Base-by-base conservation (phyloP, 2,113 vertebrate species). In the Mus pahari region DNA sequence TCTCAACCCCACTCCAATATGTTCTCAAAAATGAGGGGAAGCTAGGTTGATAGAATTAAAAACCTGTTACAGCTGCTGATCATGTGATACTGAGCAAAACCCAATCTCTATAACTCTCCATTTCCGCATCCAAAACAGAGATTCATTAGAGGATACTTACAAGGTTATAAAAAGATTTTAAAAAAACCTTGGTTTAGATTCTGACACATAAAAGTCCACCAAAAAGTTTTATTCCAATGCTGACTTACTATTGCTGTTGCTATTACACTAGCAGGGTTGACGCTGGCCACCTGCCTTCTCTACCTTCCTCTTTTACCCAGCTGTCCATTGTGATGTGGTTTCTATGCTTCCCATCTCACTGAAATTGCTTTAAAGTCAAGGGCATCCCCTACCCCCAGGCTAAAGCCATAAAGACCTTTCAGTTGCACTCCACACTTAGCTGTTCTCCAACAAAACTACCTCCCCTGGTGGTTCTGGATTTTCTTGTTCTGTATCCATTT, bases 321-420 rank as follows among this genome's bases (percentile, higher is more conserved):
- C 2, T 11, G 45, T 39, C n/a, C 55, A 64, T 28, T 71, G 33
- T 39, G n/a, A 91, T 79, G 33, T 0, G 16, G 42, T 88, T 87
- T 94, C 68, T 88, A 31, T 45, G 55, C n/a, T 88, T 94, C 70
- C 87, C 45, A 94, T 3, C 36, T 50, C n/a, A 84, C 3, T 84
- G 53, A 75, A 50, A 77, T 42, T 94, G 86, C 77, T 97, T 92
- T 86, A 58, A 94, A 58, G 58, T 86, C 50, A 90, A 87, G 5
- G 33, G 42, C 68, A 94, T 81, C 7, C n/a, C 62, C 26, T 7
- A 20, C 60, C 62, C 10, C 26, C 83, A 70, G 77, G 20, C 58
- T 62, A 39, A 94, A 89, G 13, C 28, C 28, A 84, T 60, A 39
- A 48, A 70, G 75, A 92, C n/a, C 74, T 94, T 94, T 83, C 70